Evolutionary conservation across 1,140 invertebrate genomes (phyloP).

Genomic region (Akabosia matsudoensis): DNA sequence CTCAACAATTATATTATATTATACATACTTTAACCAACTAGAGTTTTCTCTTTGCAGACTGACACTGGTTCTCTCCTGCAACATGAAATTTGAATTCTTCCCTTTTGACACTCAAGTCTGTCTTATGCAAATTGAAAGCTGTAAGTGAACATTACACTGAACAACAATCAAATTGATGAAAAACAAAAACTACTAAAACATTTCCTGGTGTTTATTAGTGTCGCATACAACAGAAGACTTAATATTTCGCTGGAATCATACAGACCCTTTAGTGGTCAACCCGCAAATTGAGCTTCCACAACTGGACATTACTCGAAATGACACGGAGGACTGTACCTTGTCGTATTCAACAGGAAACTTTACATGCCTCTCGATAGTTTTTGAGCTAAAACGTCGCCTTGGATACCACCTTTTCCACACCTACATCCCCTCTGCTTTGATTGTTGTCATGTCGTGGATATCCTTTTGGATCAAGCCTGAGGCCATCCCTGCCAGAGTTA

Average conservation of each 20-base stretch:
- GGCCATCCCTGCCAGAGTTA: constrained; percentile 49
- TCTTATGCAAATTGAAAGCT: constrained; percentile 51
- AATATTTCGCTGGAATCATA: constrained; percentile 52
- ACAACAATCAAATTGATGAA: not conserved
- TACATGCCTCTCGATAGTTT: constrained; percentile 81
- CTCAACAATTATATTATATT: not conserved
- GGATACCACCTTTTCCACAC: constrained; percentile 86
- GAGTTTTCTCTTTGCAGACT: constrained; percentile 40
- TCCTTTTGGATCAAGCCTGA: constrained; percentile 51
- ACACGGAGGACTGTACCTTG: constrained; percentile 52
- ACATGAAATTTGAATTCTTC: constrained; percentile 51
- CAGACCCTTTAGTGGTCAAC: constrained; percentile 51
- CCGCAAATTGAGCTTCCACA: constrained; percentile 52
- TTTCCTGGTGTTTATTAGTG: constrained; percentile 46
- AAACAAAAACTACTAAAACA: not conserved
- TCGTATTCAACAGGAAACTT: constrained; percentile 67
- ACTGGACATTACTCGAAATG: constrained; percentile 49
- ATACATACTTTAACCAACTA: not conserved
- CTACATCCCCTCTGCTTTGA: constrained; percentile 80
- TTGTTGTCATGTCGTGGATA: constrained; percentile 63
- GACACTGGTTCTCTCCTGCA: constrained; percentile 50
- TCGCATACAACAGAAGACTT: constrained; percentile 54
- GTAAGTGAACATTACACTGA: constrained; percentile 47
- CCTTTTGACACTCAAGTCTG: constrained; percentile 51
- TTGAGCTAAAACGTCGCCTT: constrained; percentile 75